Evolutionary conservation across 2,888 invertebrate species (phyloP).

Genomic region (Eupelmus urozonus): DNA sequence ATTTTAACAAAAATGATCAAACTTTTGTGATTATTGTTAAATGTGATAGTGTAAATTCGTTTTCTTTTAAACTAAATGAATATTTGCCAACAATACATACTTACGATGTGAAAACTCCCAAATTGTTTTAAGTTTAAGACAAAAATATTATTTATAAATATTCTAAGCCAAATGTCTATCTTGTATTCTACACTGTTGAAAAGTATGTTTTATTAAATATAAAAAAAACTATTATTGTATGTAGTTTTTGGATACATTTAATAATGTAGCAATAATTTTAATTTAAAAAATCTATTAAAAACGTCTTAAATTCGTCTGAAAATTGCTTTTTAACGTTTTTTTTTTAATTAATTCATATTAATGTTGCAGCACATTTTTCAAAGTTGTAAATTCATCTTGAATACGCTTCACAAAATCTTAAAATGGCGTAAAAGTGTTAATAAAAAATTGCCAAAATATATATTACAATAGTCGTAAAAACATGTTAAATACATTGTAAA

Average conservation of each 20-base stretch:
- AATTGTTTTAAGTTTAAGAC: slow-evolving; percentile 1
- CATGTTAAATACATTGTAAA: too few species aligned
- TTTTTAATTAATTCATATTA: background rate
- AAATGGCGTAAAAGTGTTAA: too few species aligned
- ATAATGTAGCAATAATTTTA: background rate
- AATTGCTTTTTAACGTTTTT: background rate
- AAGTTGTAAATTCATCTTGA: too few species aligned
- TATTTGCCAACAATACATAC: background rate
- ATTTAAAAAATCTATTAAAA: background rate
- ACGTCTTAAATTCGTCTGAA: background rate
- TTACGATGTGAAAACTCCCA: background rate
- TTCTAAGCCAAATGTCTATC: background rate
- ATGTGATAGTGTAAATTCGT: background rate
- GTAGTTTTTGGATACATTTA: background rate
- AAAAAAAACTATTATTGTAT: background rate
- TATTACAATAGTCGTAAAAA: too few species aligned
- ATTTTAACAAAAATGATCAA: background rate
- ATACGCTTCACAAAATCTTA: too few species aligned
- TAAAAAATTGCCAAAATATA: too few species aligned
- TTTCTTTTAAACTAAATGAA: background rate
- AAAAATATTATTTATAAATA: background rate
- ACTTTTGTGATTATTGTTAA: background rate
- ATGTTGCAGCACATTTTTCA: too few species aligned
- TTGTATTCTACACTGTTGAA: too few species aligned
- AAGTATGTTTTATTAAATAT: too few species aligned